phyloP scores from a whole-genome alignment of 2,888 invertebrate species.

The Stenichneumon culpator region DNA sequence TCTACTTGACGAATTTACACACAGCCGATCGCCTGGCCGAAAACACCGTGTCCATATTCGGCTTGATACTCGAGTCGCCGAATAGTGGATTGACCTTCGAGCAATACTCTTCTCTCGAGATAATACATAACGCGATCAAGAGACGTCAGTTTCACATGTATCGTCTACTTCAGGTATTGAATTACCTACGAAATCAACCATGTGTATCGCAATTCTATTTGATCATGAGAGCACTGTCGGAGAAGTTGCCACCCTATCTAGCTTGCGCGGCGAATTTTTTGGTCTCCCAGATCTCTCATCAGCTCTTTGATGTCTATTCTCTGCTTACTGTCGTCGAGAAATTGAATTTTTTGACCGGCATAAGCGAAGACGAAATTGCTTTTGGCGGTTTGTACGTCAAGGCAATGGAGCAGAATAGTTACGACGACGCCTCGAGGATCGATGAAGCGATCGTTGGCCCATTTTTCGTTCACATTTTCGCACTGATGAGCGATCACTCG shows the following conservation, averaged over 20 bases:
- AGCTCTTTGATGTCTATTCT: constrained; percentile 21
- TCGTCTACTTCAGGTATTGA: constrained; percentile 59
- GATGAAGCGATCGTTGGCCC: constrained; percentile 64
- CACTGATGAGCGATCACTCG: constrained; percentile 23
- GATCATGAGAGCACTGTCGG: constrained; percentile 63
- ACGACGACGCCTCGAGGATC: constrained; percentile 57
- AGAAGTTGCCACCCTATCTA: constrained; percentile 65
- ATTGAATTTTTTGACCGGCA: constrained; percentile 60
- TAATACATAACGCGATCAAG: constrained; percentile 67
- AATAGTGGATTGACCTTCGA: constrained; percentile 59
- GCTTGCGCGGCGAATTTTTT: constrained; percentile 64
- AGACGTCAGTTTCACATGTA: constrained; percentile 66
- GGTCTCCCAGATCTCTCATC: constrained; percentile 18
- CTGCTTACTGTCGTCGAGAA: constrained; percentile 8
- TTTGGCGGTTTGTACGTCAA: not conserved
- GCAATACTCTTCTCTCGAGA: constrained; percentile 69
- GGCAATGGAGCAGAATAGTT: constrained; percentile 30
- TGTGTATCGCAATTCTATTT: constrained; percentile 63
- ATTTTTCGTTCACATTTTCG: constrained; percentile 65
- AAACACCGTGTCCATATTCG: constrained; percentile 70
- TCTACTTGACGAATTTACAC: constrained; percentile 52
- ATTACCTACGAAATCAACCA: constrained; percentile 13
- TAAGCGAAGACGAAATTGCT: constrained; percentile 40
- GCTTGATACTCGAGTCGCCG: constrained; percentile 67
- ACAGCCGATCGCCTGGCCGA: constrained; percentile 63